Evolutionary conservation across 2,888 invertebrate species (phyloP).

Genomic region (Chaitophorus viminalis): DNA sequence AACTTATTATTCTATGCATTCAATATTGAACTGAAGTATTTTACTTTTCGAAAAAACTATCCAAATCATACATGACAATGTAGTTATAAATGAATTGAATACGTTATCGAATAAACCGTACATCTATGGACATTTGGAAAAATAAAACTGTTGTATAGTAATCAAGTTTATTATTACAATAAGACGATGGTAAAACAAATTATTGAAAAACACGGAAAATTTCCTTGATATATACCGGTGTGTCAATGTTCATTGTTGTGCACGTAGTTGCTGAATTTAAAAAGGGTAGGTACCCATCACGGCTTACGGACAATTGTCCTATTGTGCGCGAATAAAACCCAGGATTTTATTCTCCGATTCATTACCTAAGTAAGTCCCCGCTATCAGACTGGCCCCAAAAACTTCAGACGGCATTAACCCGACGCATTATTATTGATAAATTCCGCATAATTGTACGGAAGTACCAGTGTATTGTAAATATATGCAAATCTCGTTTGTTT

Average conservation of each 20-base stretch:
- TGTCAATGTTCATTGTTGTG: neutral
- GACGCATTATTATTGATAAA: constrained; percentile 38
- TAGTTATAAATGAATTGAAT: too few relatives aligned
- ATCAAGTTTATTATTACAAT: neutral
- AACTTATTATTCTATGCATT: neutral
- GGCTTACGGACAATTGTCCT: neutral
- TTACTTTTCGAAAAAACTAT: neutral
- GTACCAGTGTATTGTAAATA: neutral
- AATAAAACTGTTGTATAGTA: neutral
- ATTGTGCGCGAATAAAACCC: neutral
- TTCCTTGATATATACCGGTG: neutral
- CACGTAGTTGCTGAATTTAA: neutral
- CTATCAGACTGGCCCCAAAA: constrained; percentile 15
- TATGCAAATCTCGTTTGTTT: neutral
- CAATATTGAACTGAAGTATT: neutral
- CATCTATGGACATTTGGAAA: neutral
- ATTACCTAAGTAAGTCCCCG: constrained; percentile 10
- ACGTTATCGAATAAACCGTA: too few relatives aligned
- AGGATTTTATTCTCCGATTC: constrained; percentile 28
- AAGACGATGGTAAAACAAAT: neutral
- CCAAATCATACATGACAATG: neutral
- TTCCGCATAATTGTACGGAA: constrained; percentile 47
- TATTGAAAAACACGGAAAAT: neutral
- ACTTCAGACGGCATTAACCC: neutral
- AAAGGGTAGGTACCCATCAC: neutral